These are phyloP conservation scores for Anoplopoma fimbria DNA, from an alignment of 2,113 vertebrate species.

Conservation along the genomic window DNA sequence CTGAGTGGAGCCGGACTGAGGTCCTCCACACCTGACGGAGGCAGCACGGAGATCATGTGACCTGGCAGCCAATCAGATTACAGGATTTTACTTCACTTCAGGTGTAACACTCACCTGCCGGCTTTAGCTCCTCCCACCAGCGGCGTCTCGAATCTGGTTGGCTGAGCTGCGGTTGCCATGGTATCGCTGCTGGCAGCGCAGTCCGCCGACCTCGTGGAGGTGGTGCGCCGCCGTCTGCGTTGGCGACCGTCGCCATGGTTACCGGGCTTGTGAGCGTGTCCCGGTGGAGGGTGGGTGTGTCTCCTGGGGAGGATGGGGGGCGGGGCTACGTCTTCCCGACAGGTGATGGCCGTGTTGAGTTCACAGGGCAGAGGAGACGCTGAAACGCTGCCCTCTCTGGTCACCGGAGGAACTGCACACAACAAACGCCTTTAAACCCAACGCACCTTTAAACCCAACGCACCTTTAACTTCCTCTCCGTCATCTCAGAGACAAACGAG, in stretches of 20 bases:
- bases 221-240: constrained; percentile 86
- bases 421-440: too few species aligned
- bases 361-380: constrained; percentile 87
- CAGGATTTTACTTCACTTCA: rapidly evolving
- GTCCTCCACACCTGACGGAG: constrained; percentile 56
- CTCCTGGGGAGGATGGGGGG: constrained; percentile 85
- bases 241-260: constrained; percentile 72
- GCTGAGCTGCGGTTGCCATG: constrained; percentile 8
- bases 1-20: background rate
- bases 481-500: too few species aligned
- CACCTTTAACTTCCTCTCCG: too few species aligned
- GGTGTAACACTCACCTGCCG: constrained; percentile 24
- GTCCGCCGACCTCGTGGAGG: constrained; percentile 75
- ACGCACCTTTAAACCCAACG: too few species aligned
- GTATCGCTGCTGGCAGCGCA: background rate
- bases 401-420: constrained; percentile 35
- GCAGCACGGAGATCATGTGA: rapidly evolving
- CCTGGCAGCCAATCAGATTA: background rate
- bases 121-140: constrained; percentile 65
- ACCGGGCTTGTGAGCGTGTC: constrained; percentile 34
- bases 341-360: constrained; percentile 92
- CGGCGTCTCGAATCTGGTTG: constrained; percentile 77
- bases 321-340: constrained; percentile 88
- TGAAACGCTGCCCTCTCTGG: constrained; percentile 49
- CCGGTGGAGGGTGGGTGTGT: constrained; percentile 77